Conservation (phyloP, 2,113 vertebrate species). For the Numenius arquata region DNA sequence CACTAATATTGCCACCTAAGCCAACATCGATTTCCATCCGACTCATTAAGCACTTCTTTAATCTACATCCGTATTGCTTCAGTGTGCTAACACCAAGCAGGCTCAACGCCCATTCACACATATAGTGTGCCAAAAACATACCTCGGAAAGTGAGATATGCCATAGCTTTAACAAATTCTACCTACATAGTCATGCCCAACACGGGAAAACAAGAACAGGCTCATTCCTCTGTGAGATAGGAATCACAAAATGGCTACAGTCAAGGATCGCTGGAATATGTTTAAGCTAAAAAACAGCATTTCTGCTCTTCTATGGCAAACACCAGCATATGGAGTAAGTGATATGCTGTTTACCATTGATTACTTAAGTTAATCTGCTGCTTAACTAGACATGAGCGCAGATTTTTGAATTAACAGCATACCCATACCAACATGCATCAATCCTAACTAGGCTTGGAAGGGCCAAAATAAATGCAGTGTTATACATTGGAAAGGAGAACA, state of each 20-base stretch:
- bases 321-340: slow-evolving; percentile 44
- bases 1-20: slow-evolving; percentile 36
- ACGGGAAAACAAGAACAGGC: slow-evolving; percentile 47
- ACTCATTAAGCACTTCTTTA: slow-evolving; percentile 26
- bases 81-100: slow-evolving; percentile 62
- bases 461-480: not conserved
- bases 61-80: slow-evolving; percentile 27
- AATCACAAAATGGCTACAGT: slow-evolving; percentile 64
- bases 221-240: slow-evolving; percentile 43
- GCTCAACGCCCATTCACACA: slow-evolving; percentile 65
- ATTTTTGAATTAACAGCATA: slow-evolving; percentile 63
- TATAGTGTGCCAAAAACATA: slow-evolving; percentile 67
- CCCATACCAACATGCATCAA: slow-evolving; percentile 53
- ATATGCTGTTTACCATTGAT: slow-evolving; percentile 59
- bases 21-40: slow-evolving; percentile 27
- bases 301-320: slow-evolving; percentile 63
- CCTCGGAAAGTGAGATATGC: slow-evolving; percentile 20
- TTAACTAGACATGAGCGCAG: slow-evolving; percentile 12
- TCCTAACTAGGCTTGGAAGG: slow-evolving; percentile 62
- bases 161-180: slow-evolving; percentile 45
- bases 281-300: slow-evolving; percentile 61
- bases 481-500: not conserved
- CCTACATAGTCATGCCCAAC: slow-evolving; percentile 54
- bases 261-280: slow-evolving; percentile 49
- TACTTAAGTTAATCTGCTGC: slow-evolving; percentile 44